phyloP scores from a whole-genome alignment of 2,113 vertebrate species.

The Prolemur simus region DNA sequence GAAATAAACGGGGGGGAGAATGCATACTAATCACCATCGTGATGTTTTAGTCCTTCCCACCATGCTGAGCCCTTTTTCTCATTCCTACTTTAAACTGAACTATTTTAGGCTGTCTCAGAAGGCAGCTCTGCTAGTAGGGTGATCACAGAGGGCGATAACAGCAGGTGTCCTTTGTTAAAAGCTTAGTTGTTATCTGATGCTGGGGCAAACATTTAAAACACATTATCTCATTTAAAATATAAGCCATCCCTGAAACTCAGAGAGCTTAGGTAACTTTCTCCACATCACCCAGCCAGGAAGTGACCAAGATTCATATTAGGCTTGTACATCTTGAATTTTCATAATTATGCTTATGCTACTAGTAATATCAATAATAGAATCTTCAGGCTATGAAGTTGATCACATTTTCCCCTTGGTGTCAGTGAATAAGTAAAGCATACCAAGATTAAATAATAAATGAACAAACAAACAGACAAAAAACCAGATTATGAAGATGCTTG shows the following conservation, averaged over 20 bases:
- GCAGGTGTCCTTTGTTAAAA: background rate
- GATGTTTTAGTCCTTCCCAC: background rate
- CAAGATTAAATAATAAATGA: background rate
- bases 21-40: background rate
- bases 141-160: background rate
- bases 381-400: background rate
- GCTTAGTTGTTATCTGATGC: background rate
- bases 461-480: background rate
- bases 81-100: background rate
- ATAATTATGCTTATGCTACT: background rate
- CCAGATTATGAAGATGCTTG: background rate
- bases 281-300: background rate
- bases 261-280: background rate
- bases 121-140: background rate
- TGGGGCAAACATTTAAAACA: background rate
- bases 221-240: background rate
- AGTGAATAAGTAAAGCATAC: background rate
- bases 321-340: background rate
- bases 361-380: background rate
- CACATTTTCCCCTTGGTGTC: background rate
- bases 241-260: background rate
- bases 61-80: background rate
- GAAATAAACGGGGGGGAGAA: background rate
- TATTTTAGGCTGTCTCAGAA: background rate
- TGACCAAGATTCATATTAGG: background rate